Evolutionary conservation across 2,797 vertebrate species (phyloP).

Genomic region (Protonibea diacanthus): DNA sequence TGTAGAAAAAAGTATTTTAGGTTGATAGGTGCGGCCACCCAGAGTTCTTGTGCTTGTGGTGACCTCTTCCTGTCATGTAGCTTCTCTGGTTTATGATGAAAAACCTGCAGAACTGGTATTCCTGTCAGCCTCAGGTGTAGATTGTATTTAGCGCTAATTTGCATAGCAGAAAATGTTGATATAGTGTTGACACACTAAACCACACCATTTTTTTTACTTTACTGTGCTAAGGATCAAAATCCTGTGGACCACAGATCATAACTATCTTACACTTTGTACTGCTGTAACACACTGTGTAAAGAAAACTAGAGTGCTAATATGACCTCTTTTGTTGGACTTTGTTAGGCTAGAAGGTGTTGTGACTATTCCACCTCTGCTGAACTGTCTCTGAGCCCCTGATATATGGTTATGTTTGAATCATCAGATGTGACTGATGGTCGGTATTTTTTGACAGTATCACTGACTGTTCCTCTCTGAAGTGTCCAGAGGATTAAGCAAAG

Average conservation of each 20-base stretch:
- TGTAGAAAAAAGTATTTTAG: no score
- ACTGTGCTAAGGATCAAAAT: neutral
- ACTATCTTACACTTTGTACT: neutral
- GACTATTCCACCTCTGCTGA: neutral
- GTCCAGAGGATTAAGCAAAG: slow-evolving; percentile 1
- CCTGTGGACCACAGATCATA: neutral
- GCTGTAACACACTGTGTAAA: neutral
- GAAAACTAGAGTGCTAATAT: neutral
- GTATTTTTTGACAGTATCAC: neutral
- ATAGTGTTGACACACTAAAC: neutral
- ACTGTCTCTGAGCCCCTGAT: neutral
- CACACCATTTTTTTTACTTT: neutral
- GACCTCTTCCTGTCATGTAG: neutral
- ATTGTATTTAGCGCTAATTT: neutral
- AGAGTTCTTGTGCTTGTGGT: neutral
- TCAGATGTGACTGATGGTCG: neutral
- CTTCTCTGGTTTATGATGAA: neutral
- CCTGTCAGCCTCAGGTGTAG: neutral
- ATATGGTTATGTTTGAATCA: slow-evolving; percentile 16
- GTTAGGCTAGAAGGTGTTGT: neutral
- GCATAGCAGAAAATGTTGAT: neutral
- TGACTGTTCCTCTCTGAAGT: slow-evolving; percentile 14
- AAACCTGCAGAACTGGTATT: neutral
- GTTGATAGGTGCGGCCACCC: no score
- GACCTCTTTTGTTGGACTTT: neutral